Base-by-base conservation (phyloP, 2,888 invertebrate species). In the Drosophila eohydei region DNA sequence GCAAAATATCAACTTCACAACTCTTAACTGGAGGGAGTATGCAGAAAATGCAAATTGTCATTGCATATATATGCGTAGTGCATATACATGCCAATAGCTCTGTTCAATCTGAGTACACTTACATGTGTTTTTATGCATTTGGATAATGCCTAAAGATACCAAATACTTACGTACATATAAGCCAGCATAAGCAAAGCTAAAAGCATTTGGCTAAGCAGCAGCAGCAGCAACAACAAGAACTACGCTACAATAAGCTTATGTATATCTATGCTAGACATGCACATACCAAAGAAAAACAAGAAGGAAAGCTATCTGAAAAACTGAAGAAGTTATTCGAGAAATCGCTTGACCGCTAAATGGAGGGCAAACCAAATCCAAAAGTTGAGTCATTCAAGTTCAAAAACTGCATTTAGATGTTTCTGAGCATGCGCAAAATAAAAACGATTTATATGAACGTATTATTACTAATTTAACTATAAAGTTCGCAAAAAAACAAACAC, bases 381-480 rank as follows among this genome's bases (percentile, higher is more conserved):
- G 73, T 60, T 82, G 71, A 69, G 80, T 80, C 83, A 85, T 86
- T 74, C 66, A 80, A 76, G 68, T 83, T 89, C 78, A 85, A 88
- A 90, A 88, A 85, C 71, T 89, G 90, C 86, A 86, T 86, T 90
- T 87, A 87, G 89, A 90, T 75, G 89, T 90, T 87, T 90, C 90
- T 90, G 83, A 90, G 87, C 84, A 87, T 83, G 90, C 90, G 87
- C 88, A 89, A 87, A 75, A 52, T 6, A 34, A 52, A 26, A 83
- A 79, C 65, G 68, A 89, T 90, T 90, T 86, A 88, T 90, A 79
- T 65, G 60, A 71, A 61, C 63, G 68, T 63, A 80, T 66, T 69
- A 56, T 52, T 52, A 64, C 57, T 78, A 73, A 73, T 64, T 71
- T 74, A 66, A 58, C 52, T 75, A 60, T 78, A 72, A 79, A 61